Conservation (phyloP, 2,888 invertebrate genomes). For the Dioctria rufipes region DNA sequence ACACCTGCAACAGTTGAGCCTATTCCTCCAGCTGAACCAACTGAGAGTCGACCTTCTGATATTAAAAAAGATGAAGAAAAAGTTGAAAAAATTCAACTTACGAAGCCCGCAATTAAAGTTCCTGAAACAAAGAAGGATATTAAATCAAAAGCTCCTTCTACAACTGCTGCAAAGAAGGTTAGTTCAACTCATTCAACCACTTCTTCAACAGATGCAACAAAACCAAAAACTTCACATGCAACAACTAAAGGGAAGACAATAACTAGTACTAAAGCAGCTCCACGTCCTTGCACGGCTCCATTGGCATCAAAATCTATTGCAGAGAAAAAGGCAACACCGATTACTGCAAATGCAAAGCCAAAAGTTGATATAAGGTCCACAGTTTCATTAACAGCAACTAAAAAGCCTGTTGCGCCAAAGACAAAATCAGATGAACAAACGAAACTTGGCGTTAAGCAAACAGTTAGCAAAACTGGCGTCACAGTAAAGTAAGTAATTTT, state of each 20-base stretch:
- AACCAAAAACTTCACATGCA: constrained; percentile 52
- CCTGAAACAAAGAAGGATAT: constrained; percentile 53
- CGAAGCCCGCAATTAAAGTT: constrained; percentile 39
- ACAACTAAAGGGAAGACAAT: constrained; percentile 54
- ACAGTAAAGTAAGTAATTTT: constrained; percentile 21
- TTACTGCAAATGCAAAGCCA: background rate
- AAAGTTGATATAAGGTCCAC: constrained; percentile 24
- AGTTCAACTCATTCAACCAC: constrained; percentile 55
- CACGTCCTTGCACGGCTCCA: constrained; percentile 56
- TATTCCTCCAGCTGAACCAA: too few relatives aligned
- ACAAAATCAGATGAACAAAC: constrained; percentile 29
- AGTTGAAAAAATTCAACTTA: constrained; percentile 20
- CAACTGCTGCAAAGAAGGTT: constrained; percentile 45
- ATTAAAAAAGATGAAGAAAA: constrained; percentile 16
- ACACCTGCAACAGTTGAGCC: too few relatives aligned
- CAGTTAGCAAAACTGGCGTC: constrained; percentile 44
- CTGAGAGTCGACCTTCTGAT: background rate
- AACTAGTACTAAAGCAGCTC: constrained; percentile 53
- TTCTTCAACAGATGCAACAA: constrained; percentile 51
- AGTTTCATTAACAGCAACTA: background rate
- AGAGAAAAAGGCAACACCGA: constrained; percentile 52
- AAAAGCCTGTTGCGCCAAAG: constrained; percentile 9
- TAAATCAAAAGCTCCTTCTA: constrained; percentile 33
- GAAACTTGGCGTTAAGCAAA: constrained; percentile 37
- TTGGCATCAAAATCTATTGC: constrained; percentile 56